phyloP scores from a whole-genome alignment of 2,113 vertebrate species.

The Capreolus pygargus region DNA sequence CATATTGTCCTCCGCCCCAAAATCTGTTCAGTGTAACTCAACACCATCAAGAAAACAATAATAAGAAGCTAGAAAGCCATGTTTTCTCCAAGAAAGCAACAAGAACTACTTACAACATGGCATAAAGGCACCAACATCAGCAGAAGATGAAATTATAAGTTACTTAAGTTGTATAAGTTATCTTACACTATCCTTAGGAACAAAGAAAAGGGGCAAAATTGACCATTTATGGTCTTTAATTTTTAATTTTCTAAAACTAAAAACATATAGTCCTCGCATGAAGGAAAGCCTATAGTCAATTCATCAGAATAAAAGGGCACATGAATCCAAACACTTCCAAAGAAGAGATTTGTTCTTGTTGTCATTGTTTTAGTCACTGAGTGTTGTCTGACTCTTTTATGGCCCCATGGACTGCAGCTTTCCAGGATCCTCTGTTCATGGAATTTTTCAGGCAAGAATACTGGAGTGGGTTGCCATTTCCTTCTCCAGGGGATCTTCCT shows the following conservation, averaged over 20 bases:
- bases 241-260: slow-evolving; percentile 47
- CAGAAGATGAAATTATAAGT: background rate
- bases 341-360: background rate
- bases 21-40: background rate
- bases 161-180: background rate
- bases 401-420: background rate
- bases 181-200: background rate
- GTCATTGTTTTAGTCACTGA: background rate
- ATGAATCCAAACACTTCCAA: background rate
- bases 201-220: background rate
- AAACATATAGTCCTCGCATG: background rate
- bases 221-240: background rate
- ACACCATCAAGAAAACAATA: background rate
- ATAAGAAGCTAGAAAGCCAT: slow-evolving; percentile 20
- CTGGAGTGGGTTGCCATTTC: background rate
- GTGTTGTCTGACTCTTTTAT: background rate
- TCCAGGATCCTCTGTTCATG: background rate
- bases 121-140: background rate
- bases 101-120: background rate
- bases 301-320: background rate
- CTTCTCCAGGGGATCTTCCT: background rate
- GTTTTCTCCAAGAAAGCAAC: slow-evolving; percentile 16
- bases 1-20: background rate
- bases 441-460: background rate
- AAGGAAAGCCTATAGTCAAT: background rate